Evolutionary conservation across 2,797 vertebrate species (phyloP), one percentile per base, ranked within the genome.

Genomic region (Sparus aurata): DNA sequence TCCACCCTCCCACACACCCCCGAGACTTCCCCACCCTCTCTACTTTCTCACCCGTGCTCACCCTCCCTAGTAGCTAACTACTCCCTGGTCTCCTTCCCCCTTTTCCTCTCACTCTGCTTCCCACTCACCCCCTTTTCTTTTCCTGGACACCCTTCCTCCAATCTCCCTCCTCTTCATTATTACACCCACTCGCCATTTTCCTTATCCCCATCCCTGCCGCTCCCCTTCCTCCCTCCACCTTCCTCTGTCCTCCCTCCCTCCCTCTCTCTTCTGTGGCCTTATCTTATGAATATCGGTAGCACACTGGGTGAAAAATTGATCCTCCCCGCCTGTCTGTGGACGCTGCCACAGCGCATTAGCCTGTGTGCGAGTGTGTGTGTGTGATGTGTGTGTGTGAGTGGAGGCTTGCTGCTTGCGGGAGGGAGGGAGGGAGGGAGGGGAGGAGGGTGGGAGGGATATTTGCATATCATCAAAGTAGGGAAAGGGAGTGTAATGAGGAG

Each of bases 281-380:
- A 94, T 95, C 93, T 93, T 92, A 90, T 94, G 92, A 95, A 94
- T 94, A 94, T 94, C 91, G 86, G 92, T 90, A 92, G 87, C 92
- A 94, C 91, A 94, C 92, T 93, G 93, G 92, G 93, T 93, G 92
- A 94, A 94, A 93, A 94, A 94, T 94, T 93, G 93, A 94, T 94
- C 94, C 90, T 95, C 89, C 89, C 88, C 78, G 93, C 93, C 91
- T 93, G 93, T 93, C 93, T 92, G 89, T 93, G 92, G 91, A 94
- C 90, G 73, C 89, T 93, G 92, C 93, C 92, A 92, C 92, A 92
- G 87, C 45, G 78, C 87, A 92, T 94, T 93, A 93, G 91, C 89
- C 79, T 80, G 84, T 82, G 62, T 82, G 84, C 85, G 87, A 77
- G 78, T 82, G 80, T 82, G 63, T 71, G 78, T 77, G 75, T n/a